phyloP scores from a whole-genome alignment of 1,140 invertebrate genomes.

The Nixonia krombeini region DNA sequence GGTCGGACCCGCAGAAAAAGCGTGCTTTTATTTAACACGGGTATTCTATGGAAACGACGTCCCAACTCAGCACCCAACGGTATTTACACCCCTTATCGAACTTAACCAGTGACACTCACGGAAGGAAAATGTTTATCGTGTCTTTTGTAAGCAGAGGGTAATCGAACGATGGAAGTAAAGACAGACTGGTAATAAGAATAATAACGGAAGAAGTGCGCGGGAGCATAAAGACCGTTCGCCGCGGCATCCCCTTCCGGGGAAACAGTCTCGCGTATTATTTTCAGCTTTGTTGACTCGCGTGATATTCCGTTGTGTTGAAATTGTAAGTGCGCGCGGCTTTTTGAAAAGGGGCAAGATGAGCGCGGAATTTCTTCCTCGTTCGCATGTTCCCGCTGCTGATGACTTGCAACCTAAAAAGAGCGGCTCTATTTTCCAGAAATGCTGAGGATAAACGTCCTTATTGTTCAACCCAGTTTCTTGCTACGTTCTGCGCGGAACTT shows the following conservation, averaged over 20 bases:
- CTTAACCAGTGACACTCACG: too few species aligned
- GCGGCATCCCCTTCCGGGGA: neutral
- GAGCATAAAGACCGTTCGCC: neutral
- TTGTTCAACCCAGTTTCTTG: conserved; percentile 37
- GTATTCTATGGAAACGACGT: too few species aligned
- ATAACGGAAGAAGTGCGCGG: too few species aligned
- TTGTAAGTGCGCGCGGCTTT: neutral
- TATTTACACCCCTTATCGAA: too few species aligned
- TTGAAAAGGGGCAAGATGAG: neutral
- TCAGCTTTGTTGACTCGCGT: neutral
- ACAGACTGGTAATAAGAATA: too few species aligned
- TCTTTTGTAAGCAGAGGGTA: too few species aligned
- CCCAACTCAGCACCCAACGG: too few species aligned
- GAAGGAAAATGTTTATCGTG: too few species aligned
- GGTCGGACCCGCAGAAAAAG: too few species aligned
- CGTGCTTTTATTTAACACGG: neutral
- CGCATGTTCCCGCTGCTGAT: conserved; percentile 3
- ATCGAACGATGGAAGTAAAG: too few species aligned
- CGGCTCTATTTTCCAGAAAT: conserved; percentile 23
- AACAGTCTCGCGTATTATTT: neutral
- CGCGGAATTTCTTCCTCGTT: conserved; percentile 1
- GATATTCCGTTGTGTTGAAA: neutral
- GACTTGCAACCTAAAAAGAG: conserved; percentile 12
- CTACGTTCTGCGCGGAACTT: conserved; percentile 23
- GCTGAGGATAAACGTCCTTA: conserved; percentile 23